Evolutionary conservation across 2,113 vertebrate genomes (phyloP).

Genomic region (Eurystomus gularis): DNA sequence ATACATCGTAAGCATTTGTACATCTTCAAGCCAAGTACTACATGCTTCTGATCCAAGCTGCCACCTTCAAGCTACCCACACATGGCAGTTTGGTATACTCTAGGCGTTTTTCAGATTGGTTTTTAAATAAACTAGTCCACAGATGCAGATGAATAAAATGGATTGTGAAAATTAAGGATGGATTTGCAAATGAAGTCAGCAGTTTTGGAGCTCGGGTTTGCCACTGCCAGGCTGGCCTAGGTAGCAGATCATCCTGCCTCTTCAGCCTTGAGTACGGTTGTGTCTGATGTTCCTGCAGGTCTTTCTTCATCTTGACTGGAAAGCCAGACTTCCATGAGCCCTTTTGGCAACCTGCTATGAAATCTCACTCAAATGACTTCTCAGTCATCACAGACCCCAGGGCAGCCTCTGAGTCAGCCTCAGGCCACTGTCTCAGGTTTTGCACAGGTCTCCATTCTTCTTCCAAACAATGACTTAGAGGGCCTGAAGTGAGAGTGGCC

Average conservation of each 20-base stretch:
- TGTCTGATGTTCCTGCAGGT: background rate
- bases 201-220: background rate
- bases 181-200: background rate
- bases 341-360: background rate
- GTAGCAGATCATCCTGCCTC: background rate
- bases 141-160: background rate
- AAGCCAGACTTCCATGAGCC: background rate
- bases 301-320: background rate
- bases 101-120: background rate
- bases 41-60: background rate
- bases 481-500: background rate
- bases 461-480: accelerated
- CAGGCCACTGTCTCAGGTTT: background rate
- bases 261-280: background rate
- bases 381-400: background rate
- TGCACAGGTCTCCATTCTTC: background rate
- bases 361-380: background rate
- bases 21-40: background rate
- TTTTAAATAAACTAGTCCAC: background rate
- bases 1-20: background rate
- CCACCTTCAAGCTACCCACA: background rate
- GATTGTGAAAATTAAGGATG: background rate
- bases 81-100: background rate
- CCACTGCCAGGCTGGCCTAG: background rate
- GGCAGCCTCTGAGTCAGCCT: background rate